Base-by-base conservation (phyloP, 2,113 vertebrate species). In the Silurus meridionalis region DNA sequence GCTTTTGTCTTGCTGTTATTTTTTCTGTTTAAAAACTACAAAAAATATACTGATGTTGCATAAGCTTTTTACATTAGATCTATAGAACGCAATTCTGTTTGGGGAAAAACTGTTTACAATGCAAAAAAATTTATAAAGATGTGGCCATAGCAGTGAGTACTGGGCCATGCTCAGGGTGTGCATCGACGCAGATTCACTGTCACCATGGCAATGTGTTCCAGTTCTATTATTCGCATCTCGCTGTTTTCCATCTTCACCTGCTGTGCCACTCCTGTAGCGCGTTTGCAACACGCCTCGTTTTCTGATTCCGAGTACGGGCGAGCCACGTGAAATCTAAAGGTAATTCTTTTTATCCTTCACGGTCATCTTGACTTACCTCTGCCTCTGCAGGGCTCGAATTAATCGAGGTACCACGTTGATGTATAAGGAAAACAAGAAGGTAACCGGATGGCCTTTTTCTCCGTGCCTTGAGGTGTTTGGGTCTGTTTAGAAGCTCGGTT, bases 321-420 rank as follows among this genome's bases (percentile, higher is more conserved):
- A 84, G 71, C 69, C 46, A 21, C 15, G 64, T 82, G n/a, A 82
- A 75, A 37, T 19, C 78, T 81, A 50, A 8, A 46, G 81, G 92
- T 92, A 81, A 93, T 94, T 92, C 88, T 91, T 94, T 93, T 92
- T 85, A 46, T 80, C 69, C 37, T 15, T 6, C 67, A 82, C n/a
- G 7, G 52, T 61, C 85, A 84, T 86, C 82, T 84, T 58, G 15
- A 25, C 60, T 46, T 57, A 60, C 74, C 83, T 69, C 83, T 52
- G 85, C 37, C 48, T 84, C 53, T 53, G 53, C 85, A 89, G 86
- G 89, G 28, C 17, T 82, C 89, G 93, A 94, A 94, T 94, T 92
- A 92, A 92, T 93, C 90, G 55, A 10, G 83, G 93, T 91, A 87
- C 89, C 87, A 87, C 88, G 87, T 90, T 93, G 93, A 94, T 93